Base-by-base conservation (phyloP, 2,888 invertebrate genomes). In the Leptopilina drosophilae region DNA sequence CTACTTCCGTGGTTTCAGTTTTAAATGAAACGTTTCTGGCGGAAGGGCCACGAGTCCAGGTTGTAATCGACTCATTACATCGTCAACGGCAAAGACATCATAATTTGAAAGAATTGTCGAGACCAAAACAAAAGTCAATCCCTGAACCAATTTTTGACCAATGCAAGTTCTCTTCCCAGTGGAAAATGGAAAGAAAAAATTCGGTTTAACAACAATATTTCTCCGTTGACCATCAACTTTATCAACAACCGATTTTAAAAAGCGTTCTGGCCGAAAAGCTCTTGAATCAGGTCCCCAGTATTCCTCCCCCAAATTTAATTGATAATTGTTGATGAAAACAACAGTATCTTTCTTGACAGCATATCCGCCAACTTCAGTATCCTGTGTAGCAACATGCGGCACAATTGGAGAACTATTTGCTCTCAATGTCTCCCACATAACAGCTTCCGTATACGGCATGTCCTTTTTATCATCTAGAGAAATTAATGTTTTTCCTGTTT, bases 321-420 rank as follows among this genome's bases (percentile, higher is more conserved):
- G 95, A 89, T 96, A 96, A 88, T 97, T 97, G 88, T 97, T 97
- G 40, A 97, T 94, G 88, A 97, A 96, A 0, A 97, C 94, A 77
- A 97, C 93, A 0, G 97, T 96, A 0, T 96, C 97, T 87, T 95
- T 95, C 75, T 95, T 94, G 0, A 97, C 94, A 0, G 94, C 93
- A 87, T 94, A 96, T 0, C 96, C 97, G 64, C 94, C 94, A 6
- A 98, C 94, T 0, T 94, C 93, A 0, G 96, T 95, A 87, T 96
- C 95, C 85, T 95, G 94, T 0, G 96, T 96, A 0, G 97, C 97
- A 0, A 97, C 97, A 88, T 97, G 97, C 0, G 98, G 98, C 0
- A 98, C 97, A 80, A 98, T 97, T 0, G 98, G 97, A 0, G 97
- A 97, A 0, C 97, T 97, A 0, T 96, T 94, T 77, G 95, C 95